Conservation (phyloP, 2,797 vertebrate genomes). For the Hydrophis major region DNA sequence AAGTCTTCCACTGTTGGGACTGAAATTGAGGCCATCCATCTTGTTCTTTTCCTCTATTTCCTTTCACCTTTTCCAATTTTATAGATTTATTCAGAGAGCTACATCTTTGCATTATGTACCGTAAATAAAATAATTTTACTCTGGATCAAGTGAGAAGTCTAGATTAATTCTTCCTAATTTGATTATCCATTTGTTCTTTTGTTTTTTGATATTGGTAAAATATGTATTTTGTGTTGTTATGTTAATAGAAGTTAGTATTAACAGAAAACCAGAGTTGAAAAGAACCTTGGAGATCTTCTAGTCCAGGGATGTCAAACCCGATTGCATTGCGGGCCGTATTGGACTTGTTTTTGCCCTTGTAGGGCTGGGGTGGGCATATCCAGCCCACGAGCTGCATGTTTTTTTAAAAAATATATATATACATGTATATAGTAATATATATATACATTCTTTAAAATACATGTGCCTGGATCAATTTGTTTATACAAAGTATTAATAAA, state of each 20-base stretch:
- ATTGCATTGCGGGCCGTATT: no score
- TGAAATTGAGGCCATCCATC: neutral
- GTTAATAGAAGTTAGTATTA: neutral
- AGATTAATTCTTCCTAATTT: neutral
- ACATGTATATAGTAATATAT: no score
- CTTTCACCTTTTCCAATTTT: neutral
- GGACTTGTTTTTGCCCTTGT: no score
- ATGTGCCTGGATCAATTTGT: no score
- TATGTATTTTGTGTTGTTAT: neutral
- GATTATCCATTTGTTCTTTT: neutral
- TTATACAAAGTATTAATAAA: no score
- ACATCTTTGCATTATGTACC: neutral
- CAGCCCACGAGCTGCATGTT: accelerated
- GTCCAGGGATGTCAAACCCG: no score
- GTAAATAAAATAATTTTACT: neutral
- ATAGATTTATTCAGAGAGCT: neutral
- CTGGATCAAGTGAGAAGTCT: neutral
- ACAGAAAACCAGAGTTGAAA: neutral
- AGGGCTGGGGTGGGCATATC: no score
- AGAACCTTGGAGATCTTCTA: neutral
- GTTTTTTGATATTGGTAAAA: neutral
- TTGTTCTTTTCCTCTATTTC: neutral
- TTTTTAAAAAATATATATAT: no score
- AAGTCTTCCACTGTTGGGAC: neutral
- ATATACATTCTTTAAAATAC: no score